Evolutionary conservation across 2,113 vertebrate genomes (phyloP), one percentile per base, ranked within the genome.

Genomic region (Syrmaticus mikado): DNA sequence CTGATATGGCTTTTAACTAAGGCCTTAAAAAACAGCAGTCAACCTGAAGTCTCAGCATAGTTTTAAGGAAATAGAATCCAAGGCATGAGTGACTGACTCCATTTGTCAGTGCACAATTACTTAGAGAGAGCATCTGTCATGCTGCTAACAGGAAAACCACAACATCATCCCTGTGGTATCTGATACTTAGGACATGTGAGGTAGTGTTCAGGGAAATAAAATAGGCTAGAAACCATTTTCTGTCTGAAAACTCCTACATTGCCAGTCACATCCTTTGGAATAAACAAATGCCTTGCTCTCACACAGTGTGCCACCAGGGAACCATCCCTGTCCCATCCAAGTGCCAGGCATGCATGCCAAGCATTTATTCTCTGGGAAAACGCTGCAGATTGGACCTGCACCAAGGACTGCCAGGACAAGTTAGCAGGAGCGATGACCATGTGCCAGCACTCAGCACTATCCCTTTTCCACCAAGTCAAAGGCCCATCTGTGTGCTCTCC

Each of bases 1-100:
- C 65, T 83, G 52, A 13, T 6, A 55, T 0, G 13, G 28, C 55
- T 93, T 87, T 87, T 74, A 62, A 64, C 21, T 73, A 74, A 19
- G 1, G 9, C 21, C 34, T 84, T 60, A 45, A 86, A 43, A 87
- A 87, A 74, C 28, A 88, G 68, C 65, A 78, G 57, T 2, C 27
- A 53, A 16, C 27, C 52, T 81, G 75, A 64, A 57, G 46, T 65
- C 73, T 78, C 52, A 91, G 80, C 11, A 40, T 5, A 0, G 0
- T 72, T 87, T 24, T 82, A 75, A 92, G 87, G 74, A 64, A 91
- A 75, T 13, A 57, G 48, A 80, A 27, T 20, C 41, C 85, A 82
- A 94, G 68, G 87, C 36, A 46, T 87, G 79, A 77, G 14, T 3
- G 41, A 91, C 55, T 64, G 82, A 82, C 61, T 85, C 79, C 50